A percentile compares a stretch with the other conserved stretches of the same genome.
Conservation (phyloP, 2,113 vertebrate genomes). For the Stigmatopora argus region DNA sequence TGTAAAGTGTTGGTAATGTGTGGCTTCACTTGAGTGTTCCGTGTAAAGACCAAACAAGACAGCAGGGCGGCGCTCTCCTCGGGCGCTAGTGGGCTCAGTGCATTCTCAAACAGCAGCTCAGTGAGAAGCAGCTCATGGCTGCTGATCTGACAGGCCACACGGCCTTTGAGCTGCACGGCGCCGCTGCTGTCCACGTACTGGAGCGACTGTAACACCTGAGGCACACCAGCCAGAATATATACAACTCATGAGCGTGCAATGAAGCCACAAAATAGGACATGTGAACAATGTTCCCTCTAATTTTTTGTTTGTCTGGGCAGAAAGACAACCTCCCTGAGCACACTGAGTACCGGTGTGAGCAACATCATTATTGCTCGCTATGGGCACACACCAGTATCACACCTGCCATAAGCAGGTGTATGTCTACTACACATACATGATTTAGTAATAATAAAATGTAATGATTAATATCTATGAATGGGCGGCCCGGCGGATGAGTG, state of each 20-base stretch:
- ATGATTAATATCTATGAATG: too few relatives aligned
- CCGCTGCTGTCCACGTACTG: slow-evolving; percentile 78
- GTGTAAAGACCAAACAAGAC: slow-evolving; percentile 82
- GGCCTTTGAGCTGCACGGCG: slow-evolving; percentile 83
- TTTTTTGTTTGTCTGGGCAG: too few relatives aligned
- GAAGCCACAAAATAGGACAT: not conserved
- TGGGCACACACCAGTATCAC: too few relatives aligned
- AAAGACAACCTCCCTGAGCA: too few relatives aligned
- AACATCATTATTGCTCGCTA: too few relatives aligned
- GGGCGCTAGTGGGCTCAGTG: slow-evolving; percentile 77
- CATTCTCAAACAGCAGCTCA: slow-evolving; percentile 85
- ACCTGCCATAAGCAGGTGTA: too few relatives aligned
- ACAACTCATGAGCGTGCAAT: not conserved
- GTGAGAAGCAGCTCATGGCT: slow-evolving; percentile 87
- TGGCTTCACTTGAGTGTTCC: slow-evolving; percentile 78
- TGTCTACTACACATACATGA: too few relatives aligned
- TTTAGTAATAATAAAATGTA: too few relatives aligned
- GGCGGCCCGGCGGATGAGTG: too few relatives aligned
- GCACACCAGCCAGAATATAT: not conserved
- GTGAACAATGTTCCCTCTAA: too few relatives aligned
- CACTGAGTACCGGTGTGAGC: too few relatives aligned
- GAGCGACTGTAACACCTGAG: slow-evolving; percentile 80
- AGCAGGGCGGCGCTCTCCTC: slow-evolving; percentile 88
- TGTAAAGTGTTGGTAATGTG: slow-evolving; percentile 78
- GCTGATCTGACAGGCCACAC: slow-evolving; percentile 87